Evolutionary conservation across 2,888 invertebrate species (phyloP), one percentile per base, ranked within the genome.

Genomic region (Morinoia aosen): DNA sequence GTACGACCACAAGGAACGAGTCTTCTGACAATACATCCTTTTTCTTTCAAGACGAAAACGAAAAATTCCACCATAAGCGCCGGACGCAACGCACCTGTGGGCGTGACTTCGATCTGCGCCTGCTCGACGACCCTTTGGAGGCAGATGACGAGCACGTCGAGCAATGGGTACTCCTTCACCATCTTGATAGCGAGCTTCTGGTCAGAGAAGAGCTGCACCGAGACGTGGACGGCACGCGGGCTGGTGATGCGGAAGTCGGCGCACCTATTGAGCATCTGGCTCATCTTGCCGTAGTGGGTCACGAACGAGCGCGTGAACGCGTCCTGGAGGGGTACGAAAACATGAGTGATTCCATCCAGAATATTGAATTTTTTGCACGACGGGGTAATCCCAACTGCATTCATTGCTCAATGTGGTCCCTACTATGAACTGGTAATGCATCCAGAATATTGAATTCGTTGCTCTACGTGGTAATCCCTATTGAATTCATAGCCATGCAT

Each of bases 221-320:
- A 99, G 97, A 99, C 99, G 97, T 99, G 99, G 0, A 99, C 99
- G 0, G 99, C 99, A 95, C 99, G 98, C 97, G 99, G 99, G 97
- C 99, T 99, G 7, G 99, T 97, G 10, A 98, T 99, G 97, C 99
- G 99, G 0, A 99, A 98, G 98, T 99, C 99, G 25, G 98, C 98
- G 0, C 98, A 98, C 97, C 98, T 98, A 97, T 99, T 98, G 96
- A 99, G 98, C 97, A 99, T 99, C 97, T 98, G 98, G 40, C 99
- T 99, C 97, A 99, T 99, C 97, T 99, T 98, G 97, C 99, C 99
- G 97, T 99, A 99, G 98, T 99, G 99, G 97, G 99, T 98, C 96
- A 99, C 99, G 97, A 99, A 99, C 12, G 99, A 99, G 96, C 98
- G 98, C 0, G 99, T 99, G 96, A 99, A 98, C 97, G 99, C 98